These are phyloP conservation scores for Sepioteuthis lessoniana DNA, from an alignment of 2,888 invertebrate species.

Conservation along the genomic window DNA sequence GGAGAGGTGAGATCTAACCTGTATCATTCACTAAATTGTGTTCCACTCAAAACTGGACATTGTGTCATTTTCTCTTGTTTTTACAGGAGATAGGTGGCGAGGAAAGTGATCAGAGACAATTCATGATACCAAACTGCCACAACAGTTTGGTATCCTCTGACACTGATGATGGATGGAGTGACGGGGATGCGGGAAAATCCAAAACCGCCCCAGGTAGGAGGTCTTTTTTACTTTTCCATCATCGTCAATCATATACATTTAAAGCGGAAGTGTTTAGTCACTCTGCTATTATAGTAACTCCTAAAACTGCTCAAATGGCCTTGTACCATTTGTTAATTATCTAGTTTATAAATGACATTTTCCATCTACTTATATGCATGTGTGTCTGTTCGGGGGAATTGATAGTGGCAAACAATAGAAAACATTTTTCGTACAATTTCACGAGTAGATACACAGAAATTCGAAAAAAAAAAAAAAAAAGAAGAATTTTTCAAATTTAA, in stretches of 20 bases:
- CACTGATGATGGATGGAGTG: constrained; percentile 23
- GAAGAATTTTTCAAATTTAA: too few relatives aligned
- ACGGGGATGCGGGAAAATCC: constrained; percentile 23
- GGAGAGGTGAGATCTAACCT: neutral
- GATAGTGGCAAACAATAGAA: too few relatives aligned
- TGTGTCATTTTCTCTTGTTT: neutral
- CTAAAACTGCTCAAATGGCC: neutral
- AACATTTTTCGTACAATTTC: too few relatives aligned
- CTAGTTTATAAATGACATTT: too few relatives aligned
- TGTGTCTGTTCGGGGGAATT: too few relatives aligned
- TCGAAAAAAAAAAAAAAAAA: too few relatives aligned
- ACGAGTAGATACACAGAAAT: too few relatives aligned
- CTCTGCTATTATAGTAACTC: neutral
- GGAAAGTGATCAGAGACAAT: neutral
- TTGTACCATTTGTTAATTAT: too few relatives aligned
- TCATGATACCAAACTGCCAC: constrained; percentile 33
- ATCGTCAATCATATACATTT: neutral
- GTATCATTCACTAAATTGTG: neutral
- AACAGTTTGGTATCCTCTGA: constrained; percentile 14
- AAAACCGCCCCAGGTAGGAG: constrained; percentile 23
- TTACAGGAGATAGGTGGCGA: constrained; percentile 33
- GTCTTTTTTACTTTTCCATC: constrained; percentile 21
- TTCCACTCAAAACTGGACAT: neutral
- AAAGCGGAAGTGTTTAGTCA: neutral
- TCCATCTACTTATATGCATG: too few relatives aligned